These are phyloP conservation scores for Cuniculus paca DNA, from an alignment of 2,797 vertebrate species.

Conservation along the genomic window DNA sequence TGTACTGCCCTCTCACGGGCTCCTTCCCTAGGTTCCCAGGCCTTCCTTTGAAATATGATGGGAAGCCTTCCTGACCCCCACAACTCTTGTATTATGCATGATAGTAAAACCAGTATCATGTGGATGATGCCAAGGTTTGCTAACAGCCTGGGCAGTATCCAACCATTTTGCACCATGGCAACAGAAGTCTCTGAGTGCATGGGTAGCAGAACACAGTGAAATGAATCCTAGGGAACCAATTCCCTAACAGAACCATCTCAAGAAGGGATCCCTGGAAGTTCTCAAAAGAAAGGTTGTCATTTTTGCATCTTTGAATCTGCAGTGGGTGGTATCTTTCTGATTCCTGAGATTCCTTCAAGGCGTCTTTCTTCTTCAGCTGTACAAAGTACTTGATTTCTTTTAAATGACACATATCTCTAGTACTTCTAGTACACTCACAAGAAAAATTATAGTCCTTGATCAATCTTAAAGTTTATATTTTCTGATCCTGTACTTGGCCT, in stretches of 20 bases:
- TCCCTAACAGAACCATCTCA: neutral
- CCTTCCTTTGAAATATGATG: neutral
- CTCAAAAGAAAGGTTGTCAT: neutral
- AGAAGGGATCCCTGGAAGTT: neutral
- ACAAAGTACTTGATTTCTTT: too few relatives aligned
- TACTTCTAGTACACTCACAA: neutral
- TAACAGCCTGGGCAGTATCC: neutral
- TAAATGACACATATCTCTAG: too few relatives aligned
- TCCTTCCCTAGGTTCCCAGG: neutral
- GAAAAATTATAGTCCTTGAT: conserved; percentile 32
- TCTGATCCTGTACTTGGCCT: conserved; percentile 6
- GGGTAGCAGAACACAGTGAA: neutral
- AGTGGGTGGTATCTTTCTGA: too few relatives aligned
- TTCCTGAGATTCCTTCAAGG: too few relatives aligned
- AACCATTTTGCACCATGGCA: neutral
- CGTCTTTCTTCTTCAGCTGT: too few relatives aligned
- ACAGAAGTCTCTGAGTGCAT: neutral
- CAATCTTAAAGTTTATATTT: neutral
- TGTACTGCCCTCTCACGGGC: neutral
- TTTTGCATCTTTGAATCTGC: too few relatives aligned
- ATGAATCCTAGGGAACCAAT: neutral
- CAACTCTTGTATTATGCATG: neutral
- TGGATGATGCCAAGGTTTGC: neutral
- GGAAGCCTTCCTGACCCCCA: neutral
- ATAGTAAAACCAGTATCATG: neutral